Evolutionary conservation across 1,140 invertebrate genomes (phyloP), one percentile per base, ranked within the genome.

Genomic region (Drosophila kikkawai): DNA sequence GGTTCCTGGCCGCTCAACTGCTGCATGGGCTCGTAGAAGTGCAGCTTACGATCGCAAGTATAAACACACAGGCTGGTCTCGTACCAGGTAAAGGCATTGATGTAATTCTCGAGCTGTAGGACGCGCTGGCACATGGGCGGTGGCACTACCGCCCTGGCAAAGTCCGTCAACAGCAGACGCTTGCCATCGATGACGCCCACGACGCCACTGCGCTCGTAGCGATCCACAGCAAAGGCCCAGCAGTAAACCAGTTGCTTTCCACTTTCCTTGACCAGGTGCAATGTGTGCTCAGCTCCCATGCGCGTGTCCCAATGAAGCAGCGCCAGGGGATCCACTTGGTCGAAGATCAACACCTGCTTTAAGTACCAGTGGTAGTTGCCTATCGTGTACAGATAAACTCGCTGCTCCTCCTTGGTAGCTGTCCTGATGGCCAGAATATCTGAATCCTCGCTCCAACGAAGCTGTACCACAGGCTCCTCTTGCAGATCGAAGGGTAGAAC

Each of bases 301-400:
- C 93, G 91, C 73, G 93, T 94, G 84, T 96, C 95, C 97, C 97
- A 98, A 66, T 93, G 92, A 2, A 94, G 85, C 12, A 95, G 84
- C 41, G 93, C 91, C 67, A 95, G 92, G 0, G 93, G 81, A 55
- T 87, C 77, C 82, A 53, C 93, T 19, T 56, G 44, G 13, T 69
- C 75, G 32, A 70, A 91, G 48, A 61, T 70, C 36, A 92, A 36
- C 3, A 91, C 95, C 86, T 98, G 96, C 90, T 99, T 98, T 13
- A 97, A 92, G 93, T 98, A 98, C 97, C 97, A 99, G 88, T 98
- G 96, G 88, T 97, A 98, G 94, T 99, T 99, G 26, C 95, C 95
- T 51, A 95, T 94, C 7, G 96, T 97, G 94, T 96, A 99, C 1
- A 99, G 91, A 80, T 98, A 95, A 39, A 98, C 87, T 86, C 79